phyloP scores from a whole-genome alignment of 1,140 invertebrate species.

The Sinella curviseta region DNA sequence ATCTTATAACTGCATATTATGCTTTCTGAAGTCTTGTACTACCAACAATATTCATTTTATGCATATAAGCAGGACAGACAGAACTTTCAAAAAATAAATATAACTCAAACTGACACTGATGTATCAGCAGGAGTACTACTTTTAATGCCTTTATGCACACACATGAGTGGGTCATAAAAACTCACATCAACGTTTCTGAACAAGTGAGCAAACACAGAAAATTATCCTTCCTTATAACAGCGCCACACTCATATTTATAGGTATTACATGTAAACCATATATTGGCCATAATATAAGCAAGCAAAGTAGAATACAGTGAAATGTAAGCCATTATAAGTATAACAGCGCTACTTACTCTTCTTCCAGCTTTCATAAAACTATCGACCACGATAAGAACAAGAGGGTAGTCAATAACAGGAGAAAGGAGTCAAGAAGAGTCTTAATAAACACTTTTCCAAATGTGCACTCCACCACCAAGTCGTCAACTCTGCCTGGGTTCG shows the following conservation, averaged over 20 bases:
- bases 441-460: background rate
- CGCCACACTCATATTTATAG: too few relatives aligned
- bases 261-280: too few relatives aligned
- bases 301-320: too few relatives aligned
- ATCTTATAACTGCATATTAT: background rate
- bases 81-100: conserved; percentile 16
- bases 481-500: background rate
- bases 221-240: too few relatives aligned
- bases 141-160: conserved; percentile 14
- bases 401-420: background rate
- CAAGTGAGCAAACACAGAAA: conserved; percentile 25
- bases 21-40: background rate
- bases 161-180: conserved; percentile 18
- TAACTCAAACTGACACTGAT: conserved; percentile 15
- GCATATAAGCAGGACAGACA: too few relatives aligned
- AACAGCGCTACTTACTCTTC: too few relatives aligned
- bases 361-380: too few relatives aligned
- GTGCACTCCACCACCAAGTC: background rate
- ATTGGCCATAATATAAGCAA: too few relatives aligned
- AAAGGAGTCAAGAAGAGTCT: background rate
- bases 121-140: conserved; percentile 8
- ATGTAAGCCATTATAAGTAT: too few relatives aligned
- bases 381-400: background rate
- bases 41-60: background rate
- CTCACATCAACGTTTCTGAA: conserved; percentile 5